These are phyloP conservation scores for Thermophis baileyi DNA, from an alignment of 2,113 vertebrate genomes.

Conservation along the genomic window DNA sequence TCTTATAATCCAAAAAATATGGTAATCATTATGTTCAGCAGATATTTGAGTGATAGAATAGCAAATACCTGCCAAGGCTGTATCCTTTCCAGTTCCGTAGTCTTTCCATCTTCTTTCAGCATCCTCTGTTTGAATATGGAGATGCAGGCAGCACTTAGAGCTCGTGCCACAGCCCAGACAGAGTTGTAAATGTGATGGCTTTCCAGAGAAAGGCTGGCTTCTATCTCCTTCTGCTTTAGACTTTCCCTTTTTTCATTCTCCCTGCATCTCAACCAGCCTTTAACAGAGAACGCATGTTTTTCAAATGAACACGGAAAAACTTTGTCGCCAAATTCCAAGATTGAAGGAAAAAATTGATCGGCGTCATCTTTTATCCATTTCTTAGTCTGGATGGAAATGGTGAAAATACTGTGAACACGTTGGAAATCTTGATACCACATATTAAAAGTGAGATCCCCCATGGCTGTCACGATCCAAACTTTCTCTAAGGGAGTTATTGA, in stretches of 20 bases:
- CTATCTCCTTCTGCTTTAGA: not conserved
- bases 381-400: not conserved
- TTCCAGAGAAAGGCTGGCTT: not conserved
- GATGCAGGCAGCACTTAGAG: not conserved
- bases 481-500: not conserved
- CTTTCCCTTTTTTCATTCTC: not conserved
- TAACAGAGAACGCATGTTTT: fast-evolving
- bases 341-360: not conserved
- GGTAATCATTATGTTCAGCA: no score
- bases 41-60: not conserved
- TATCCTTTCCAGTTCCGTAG: not conserved
- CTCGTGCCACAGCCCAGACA: not conserved
- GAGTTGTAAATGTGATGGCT: not conserved
- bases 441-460: not conserved
- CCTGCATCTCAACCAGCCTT: not conserved
- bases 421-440: not conserved
- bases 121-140: not conserved
- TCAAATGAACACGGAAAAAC: not conserved
- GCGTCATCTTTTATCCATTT: not conserved
- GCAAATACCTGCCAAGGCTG: not conserved
- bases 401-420: not conserved
- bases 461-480: not conserved
- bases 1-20: no score
- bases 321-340: not conserved
- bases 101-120: not conserved